Percentiles rank a stretch among this genome's conserved stretches.
Evolutionary conservation across 2,888 invertebrate species (phyloP).

Genomic region (Trilocha varians): DNA sequence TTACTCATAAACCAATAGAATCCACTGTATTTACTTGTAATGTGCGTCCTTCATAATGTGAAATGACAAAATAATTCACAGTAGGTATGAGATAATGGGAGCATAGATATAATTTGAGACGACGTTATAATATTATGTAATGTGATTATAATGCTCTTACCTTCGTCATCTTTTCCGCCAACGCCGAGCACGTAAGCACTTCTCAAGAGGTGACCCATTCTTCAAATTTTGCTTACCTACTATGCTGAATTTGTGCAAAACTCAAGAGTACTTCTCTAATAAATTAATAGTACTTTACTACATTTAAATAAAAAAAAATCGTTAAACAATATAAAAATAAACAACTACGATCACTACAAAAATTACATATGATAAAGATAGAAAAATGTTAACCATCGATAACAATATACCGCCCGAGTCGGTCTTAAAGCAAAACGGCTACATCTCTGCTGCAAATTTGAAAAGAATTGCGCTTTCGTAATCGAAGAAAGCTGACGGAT

Average conservation of each 20-base stretch:
- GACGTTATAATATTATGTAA: neutral
- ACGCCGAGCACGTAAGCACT: constrained; percentile 53
- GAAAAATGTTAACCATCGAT: constrained; percentile 20
- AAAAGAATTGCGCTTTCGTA: constrained; percentile 30
- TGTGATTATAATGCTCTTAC: constrained; percentile 16
- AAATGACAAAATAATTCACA: neutral
- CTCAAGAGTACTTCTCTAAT: constrained; percentile 35
- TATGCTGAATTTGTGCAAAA: constrained; percentile 60
- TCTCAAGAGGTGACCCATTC: constrained; percentile 60
- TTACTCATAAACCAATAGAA: no score
- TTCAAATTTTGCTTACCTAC: constrained; percentile 30
- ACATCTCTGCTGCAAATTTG: constrained; percentile 51
- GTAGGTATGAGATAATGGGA: neutral
- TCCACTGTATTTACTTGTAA: no score
- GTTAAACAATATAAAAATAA: constrained; percentile 13
- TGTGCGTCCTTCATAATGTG: no score
- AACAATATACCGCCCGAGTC: constrained; percentile 56
- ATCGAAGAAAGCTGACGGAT: constrained; percentile 44
- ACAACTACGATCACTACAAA: constrained; percentile 20
- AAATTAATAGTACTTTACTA: constrained; percentile 23
- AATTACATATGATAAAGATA: constrained; percentile 18
- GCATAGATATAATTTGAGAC: neutral
- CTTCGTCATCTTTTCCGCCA: constrained; percentile 52
- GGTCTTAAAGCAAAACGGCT: constrained; percentile 50
- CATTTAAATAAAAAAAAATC: constrained; percentile 17